Percentiles rank a stretch among this genome's conserved stretches.
Conservation (phyloP, 2,888 invertebrate genomes). For the Pterostichus niger region DNA sequence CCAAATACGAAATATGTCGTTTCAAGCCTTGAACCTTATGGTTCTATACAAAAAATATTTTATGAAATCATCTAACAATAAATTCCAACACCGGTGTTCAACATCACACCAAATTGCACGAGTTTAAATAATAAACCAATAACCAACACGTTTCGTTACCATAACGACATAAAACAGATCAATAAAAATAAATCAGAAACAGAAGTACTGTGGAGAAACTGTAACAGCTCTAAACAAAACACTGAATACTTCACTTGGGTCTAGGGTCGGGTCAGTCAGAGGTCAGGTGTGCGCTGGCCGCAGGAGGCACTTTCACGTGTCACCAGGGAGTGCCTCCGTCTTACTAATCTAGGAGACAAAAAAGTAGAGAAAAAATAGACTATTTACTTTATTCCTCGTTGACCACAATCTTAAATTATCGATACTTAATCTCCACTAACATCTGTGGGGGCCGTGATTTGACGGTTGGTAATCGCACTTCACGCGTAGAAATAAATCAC, state of each 20-base stretch:
- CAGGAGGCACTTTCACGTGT: slow-evolving; percentile 53
- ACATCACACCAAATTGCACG: slow-evolving; percentile 35
- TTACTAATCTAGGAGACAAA: background rate
- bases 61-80: slow-evolving; percentile 12
- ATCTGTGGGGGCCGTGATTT: too few species aligned
- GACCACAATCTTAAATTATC: too few species aligned
- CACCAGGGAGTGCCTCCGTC: slow-evolving; percentile 5
- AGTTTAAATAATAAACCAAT: slow-evolving; percentile 46
- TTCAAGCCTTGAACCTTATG: slow-evolving; percentile 21
- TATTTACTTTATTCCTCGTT: too few species aligned
- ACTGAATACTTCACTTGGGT: slow-evolving; percentile 42
- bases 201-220: slow-evolving; percentile 45
- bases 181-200: slow-evolving; percentile 61
- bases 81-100: slow-evolving; percentile 26
- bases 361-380: background rate
- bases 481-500: too few species aligned
- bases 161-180: slow-evolving; percentile 40
- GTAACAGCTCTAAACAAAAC: slow-evolving; percentile 35
- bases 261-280: slow-evolving; percentile 28
- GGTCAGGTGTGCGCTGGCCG: slow-evolving; percentile 12
- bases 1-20: slow-evolving; percentile 27
- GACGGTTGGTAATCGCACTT: too few species aligned
- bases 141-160: slow-evolving; percentile 52
- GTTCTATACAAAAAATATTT: background rate
- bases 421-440: too few species aligned